Evolutionary conservation across 2,113 vertebrate species (phyloP).

Genomic region (Pycnonotus jocosus): DNA sequence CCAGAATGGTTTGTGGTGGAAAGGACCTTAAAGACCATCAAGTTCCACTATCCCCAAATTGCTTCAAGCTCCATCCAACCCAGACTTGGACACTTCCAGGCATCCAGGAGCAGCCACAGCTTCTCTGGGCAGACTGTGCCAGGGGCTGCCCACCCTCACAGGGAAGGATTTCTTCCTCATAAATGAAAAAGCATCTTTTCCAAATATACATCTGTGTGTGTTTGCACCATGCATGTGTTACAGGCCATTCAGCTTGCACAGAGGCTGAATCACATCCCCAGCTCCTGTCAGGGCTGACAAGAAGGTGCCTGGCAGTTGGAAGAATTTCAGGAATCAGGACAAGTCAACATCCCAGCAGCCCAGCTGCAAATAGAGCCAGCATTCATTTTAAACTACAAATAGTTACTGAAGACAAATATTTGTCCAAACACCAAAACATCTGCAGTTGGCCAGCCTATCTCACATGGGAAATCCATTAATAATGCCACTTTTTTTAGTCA

Average conservation of each 20-base stretch:
- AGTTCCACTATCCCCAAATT: rapidly evolving
- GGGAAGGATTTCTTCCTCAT: not conserved
- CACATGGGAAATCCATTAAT: not conserved
- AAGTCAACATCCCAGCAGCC: not conserved
- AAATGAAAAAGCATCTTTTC: not conserved
- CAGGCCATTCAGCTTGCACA: not conserved
- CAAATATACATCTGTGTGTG: rapidly evolving
- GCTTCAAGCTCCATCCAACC: rapidly evolving
- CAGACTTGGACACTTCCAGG: not conserved
- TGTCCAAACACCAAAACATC: not conserved
- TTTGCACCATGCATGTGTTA: not conserved
- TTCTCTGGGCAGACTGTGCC: not conserved
- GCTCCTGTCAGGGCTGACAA: not conserved
- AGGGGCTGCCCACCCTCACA: not conserved
- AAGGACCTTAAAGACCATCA: not conserved
- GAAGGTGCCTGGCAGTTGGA: not conserved
- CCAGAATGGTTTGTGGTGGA: not conserved
- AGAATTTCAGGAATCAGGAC: not conserved
- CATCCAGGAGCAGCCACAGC: not conserved
- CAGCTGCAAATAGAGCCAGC: not conserved
- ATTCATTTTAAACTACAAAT: not conserved
- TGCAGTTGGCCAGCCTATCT: not conserved
- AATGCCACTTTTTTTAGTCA: not conserved
- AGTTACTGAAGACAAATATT: not conserved
- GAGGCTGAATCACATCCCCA: not conserved